These are phyloP conservation scores for Drosophila percnosoma DNA, from an alignment of 2,888 invertebrate species.

Conservation along the genomic window DNA sequence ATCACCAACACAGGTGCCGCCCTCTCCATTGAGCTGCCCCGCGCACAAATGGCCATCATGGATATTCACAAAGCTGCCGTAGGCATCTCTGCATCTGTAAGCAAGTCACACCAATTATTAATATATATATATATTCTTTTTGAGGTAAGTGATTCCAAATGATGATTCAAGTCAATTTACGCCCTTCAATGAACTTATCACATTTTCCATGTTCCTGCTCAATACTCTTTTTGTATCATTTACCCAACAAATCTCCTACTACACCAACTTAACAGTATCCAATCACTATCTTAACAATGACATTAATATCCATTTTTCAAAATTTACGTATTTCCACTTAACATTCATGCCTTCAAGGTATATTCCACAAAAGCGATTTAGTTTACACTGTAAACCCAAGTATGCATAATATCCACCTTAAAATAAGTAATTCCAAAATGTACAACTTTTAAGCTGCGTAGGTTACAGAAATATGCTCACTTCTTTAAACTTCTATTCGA, in stretches of 20 bases:
- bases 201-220: not conserved
- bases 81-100: slow-evolving; percentile 86
- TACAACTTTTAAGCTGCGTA: not conserved
- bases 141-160: not conserved
- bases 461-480: not conserved
- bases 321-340: not conserved
- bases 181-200: not conserved
- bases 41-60: slow-evolving; percentile 94
- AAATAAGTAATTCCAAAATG: rapidly evolving
- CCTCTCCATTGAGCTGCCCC: slow-evolving; percentile 93
- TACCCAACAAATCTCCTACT: not conserved
- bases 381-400: not conserved
- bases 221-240: not conserved
- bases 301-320: not conserved
- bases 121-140: not conserved
- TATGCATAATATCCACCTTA: not conserved
- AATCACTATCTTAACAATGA: not conserved
- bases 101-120: not conserved
- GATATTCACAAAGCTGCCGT: slow-evolving; percentile 89
- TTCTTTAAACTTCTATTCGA: not conserved
- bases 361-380: not conserved
- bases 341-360: not conserved
- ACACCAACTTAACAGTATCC: not conserved
- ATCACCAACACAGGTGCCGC: slow-evolving; percentile 96
- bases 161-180: not conserved